Evolutionary conservation across 2,113 vertebrate genomes (phyloP).

Genomic region (Brienomyrus brachyistius): DNA sequence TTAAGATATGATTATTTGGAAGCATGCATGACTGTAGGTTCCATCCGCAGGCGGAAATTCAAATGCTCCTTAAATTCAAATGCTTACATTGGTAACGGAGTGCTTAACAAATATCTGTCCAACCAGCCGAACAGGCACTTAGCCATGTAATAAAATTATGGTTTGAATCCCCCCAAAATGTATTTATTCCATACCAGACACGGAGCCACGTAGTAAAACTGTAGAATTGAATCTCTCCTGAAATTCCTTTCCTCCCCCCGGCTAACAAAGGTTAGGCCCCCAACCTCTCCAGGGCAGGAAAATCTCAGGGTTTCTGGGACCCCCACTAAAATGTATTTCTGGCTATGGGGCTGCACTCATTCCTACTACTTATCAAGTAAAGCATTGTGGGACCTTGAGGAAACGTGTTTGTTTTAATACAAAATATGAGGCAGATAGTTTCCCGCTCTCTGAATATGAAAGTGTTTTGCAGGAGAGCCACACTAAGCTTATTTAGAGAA

Average conservation of each 20-base stretch:
- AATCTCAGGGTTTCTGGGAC: neutral
- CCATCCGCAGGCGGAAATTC: neutral
- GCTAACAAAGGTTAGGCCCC: neutral
- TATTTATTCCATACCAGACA: neutral
- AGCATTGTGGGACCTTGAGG: neutral
- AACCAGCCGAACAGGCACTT: neutral
- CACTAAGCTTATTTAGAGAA: neutral
- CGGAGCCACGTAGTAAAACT: neutral
- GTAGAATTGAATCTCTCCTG: neutral
- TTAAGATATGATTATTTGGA: slow-evolving; percentile 18
- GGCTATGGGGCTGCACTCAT: neutral
- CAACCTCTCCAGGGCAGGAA: neutral
- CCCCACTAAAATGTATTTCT: neutral
- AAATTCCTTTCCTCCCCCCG: neutral
- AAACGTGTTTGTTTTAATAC: neutral
- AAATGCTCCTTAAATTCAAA: neutral
- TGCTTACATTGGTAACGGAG: neutral
- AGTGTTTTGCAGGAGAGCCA: neutral
- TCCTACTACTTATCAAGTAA: neutral
- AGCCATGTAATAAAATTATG: neutral
- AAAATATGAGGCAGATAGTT: neutral
- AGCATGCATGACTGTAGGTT: slow-evolving; percentile 10
- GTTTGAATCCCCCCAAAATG: neutral
- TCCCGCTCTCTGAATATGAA: neutral
- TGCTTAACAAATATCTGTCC: neutral